These are phyloP conservation scores for Otocyon megalotis DNA, from an alignment of 2,113 vertebrate species.

Conservation along the genomic window DNA sequence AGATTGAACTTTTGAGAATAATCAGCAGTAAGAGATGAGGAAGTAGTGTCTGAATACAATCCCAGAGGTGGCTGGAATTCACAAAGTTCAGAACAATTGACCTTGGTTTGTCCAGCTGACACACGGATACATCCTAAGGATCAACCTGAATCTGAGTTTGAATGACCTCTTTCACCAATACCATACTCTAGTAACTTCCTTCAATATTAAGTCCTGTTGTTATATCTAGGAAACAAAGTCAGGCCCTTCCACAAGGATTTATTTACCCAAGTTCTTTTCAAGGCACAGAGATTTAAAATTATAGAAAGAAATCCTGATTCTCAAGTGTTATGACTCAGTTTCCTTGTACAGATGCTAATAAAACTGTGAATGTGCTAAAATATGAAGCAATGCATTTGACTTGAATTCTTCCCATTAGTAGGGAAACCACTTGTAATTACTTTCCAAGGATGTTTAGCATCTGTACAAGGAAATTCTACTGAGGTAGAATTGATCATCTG, in stretches of 20 bases:
- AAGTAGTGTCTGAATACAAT: neutral
- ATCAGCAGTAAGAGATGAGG: neutral
- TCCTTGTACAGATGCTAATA: neutral
- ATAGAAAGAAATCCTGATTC: neutral
- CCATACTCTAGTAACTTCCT: neutral
- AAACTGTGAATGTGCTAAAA: neutral
- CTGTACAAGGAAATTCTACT: neutral
- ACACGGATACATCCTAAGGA: neutral
- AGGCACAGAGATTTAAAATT: conserved; percentile 38
- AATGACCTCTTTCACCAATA: conserved; percentile 26
- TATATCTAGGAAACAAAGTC: neutral
- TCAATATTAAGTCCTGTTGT: neutral
- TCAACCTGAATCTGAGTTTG: conserved; percentile 58
- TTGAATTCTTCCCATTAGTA: neutral
- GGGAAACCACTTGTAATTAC: neutral
- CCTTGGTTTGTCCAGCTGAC: neutral
- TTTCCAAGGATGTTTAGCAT: neutral
- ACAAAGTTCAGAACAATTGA: conserved; percentile 38
- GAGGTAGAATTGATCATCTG: neutral
- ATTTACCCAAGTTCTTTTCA: conserved; percentile 46
- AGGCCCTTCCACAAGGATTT: conserved; percentile 2
- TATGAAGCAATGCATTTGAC: neutral
- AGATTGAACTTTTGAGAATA: neutral
- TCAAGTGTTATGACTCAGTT: neutral
- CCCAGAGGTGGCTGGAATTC: neutral